These are phyloP conservation scores for Orthosia gracilis DNA, from an alignment of 2,888 invertebrate genomes.

Conservation along the genomic window DNA sequence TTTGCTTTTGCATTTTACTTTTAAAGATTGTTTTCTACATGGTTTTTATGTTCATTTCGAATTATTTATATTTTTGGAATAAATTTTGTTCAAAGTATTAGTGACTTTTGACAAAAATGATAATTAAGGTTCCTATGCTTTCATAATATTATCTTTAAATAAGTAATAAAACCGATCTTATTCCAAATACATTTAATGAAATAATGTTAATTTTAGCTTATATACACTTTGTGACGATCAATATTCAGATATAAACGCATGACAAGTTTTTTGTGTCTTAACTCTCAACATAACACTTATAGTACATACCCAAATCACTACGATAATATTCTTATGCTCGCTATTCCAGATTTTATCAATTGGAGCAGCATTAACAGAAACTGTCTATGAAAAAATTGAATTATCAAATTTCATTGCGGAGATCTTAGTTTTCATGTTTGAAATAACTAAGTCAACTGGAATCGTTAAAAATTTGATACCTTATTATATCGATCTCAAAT, in stretches of 20 bases:
- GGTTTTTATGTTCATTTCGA: slow-evolving; percentile 90
- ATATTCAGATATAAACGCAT: slow-evolving; percentile 69
- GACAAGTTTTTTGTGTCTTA: slow-evolving; percentile 61
- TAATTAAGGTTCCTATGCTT: slow-evolving; percentile 88
- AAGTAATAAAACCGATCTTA: slow-evolving; percentile 52
- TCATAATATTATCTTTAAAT: slow-evolving; percentile 61
- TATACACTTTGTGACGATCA: slow-evolving; percentile 63
- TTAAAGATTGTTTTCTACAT: slow-evolving; percentile 89
- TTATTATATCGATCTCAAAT: slow-evolving; percentile 12
- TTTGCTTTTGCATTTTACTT: slow-evolving; percentile 86
- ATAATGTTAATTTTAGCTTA: slow-evolving; percentile 60
- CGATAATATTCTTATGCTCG: slow-evolving; percentile 35
- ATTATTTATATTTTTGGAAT: slow-evolving; percentile 90
- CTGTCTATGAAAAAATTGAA: slow-evolving; percentile 7
- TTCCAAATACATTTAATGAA: slow-evolving; percentile 56
- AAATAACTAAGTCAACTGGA: slow-evolving; percentile 16
- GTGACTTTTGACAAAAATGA: slow-evolving; percentile 86
- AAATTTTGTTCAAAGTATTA: slow-evolving; percentile 88
- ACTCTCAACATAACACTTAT: slow-evolving; percentile 32
- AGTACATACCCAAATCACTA: slow-evolving; percentile 30
- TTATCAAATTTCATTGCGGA: slow-evolving; percentile 15
- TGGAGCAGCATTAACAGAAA: slow-evolving; percentile 27
- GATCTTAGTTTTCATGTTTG: slow-evolving; percentile 18
- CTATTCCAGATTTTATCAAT: slow-evolving; percentile 48
- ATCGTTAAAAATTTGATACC: slow-evolving; percentile 7